Evolutionary conservation across 2,113 vertebrate genomes (phyloP), one percentile per base, ranked within the genome.

Genomic region (Gila orcuttii): DNA sequence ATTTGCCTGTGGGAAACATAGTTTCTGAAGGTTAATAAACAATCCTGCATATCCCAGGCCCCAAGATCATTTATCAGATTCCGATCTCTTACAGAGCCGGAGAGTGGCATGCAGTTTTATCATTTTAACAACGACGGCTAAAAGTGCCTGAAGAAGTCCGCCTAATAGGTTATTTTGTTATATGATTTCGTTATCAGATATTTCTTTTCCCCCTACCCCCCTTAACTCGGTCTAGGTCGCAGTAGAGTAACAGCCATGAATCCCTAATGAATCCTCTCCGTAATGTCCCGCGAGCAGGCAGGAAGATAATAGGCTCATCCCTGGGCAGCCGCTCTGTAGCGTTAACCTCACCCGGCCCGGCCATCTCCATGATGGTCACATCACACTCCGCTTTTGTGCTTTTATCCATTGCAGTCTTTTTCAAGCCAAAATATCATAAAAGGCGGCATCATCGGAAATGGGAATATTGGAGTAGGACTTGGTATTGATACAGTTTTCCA

Each of bases 11-110:
- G 89, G 94, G 91, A 93, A 93, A 94, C 93, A 92, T 91, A 87
- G 89, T 93, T 91, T 93, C 86, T 92, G 92, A 93, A 94, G 92
- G 92, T 94, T 94, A 94, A 94, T 93, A 94, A 94, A 93, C 93
- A 95, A 90, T 89, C 89, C 92, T 88, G 90, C 92, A 92, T 92
- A 91, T 92, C 91, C 90, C 77, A 31, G 83, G 89, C 90, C 87
- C 90, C 19, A 68, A 91, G 90, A 93, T 95, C 92, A 93, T 94
- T 93, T 90, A 94, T 95, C 93, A 95, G 92, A 90, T 93, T 89
- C 88, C 23, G 90, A 91, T 94, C 92, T 90, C 90, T 92, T 90
- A 93, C 93, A 92, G 92, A 93, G 91, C 91, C 73, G 25, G 85
- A 93, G 93, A 94, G 91, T 93, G 93, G 91, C 93, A 86, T 90